A percentile compares a stretch with the other conserved stretches of the same genome.
Evolutionary conservation across 1,140 invertebrate species (phyloP).

Genomic region (Caenorhabditis latens): DNA sequence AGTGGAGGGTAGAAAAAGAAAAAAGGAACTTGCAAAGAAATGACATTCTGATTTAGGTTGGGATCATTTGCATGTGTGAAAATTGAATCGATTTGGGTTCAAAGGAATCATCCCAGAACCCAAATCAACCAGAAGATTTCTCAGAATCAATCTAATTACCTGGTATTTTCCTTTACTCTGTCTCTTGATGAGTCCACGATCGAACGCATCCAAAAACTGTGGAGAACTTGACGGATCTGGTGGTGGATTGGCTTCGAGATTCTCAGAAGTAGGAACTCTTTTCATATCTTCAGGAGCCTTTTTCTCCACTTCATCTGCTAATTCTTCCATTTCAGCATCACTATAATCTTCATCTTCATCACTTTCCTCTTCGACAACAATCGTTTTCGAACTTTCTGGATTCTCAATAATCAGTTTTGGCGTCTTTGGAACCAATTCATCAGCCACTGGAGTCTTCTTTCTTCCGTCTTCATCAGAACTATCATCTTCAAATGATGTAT

Average conservation of each 20-base stretch:
- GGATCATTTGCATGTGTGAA: background rate
- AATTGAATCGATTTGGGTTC: background rate
- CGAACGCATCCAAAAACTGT: conserved; percentile 72
- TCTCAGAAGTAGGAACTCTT: conserved; percentile 7
- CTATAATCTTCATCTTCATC: conserved; percentile 73
- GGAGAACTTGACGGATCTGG: conserved; percentile 70
- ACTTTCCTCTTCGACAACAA: conserved; percentile 67
- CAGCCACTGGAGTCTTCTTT: conserved; percentile 52
- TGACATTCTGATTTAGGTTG: background rate
- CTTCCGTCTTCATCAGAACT: conserved; percentile 61
- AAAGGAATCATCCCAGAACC: no score
- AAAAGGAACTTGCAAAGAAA: conserved; percentile 13
- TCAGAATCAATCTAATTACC: conserved; percentile 46
- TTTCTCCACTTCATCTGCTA: conserved; percentile 75
- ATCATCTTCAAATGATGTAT: conserved; percentile 66
- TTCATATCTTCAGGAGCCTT: conserved; percentile 54
- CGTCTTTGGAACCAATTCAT: conserved; percentile 3
- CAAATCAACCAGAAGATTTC: background rate
- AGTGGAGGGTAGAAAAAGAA: conserved; percentile 15
- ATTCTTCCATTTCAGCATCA: conserved; percentile 76
- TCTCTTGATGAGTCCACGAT: conserved; percentile 75
- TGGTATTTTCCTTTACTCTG: conserved; percentile 78
- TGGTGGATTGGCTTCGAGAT: conserved; percentile 58
- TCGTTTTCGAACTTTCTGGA: conserved; percentile 24
- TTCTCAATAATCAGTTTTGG: conserved; percentile 52